Conservation (phyloP, 2,888 invertebrate species). For the Macrophya alboannulata region DNA sequence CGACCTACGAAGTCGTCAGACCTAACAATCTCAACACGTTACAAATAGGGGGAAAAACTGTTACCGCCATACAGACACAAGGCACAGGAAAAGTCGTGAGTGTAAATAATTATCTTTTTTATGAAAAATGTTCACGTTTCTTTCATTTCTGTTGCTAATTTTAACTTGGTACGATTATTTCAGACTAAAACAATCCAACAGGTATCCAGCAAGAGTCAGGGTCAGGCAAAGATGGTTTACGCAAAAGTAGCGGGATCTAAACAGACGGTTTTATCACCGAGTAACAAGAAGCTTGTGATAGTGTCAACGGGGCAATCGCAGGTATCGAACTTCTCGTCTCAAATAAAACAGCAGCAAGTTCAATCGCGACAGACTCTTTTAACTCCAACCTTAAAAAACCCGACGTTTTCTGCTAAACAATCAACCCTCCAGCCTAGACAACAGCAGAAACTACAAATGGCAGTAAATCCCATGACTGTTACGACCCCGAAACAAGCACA, state of each 20-base stretch:
- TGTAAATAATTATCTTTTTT: not conserved
- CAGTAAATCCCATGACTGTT: not conserved
- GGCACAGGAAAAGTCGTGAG: slow-evolving; percentile 56
- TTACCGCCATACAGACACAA: slow-evolving; percentile 71
- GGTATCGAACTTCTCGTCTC: slow-evolving; percentile 58
- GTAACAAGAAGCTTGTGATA: slow-evolving; percentile 73
- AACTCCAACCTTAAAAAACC: slow-evolving; percentile 77
- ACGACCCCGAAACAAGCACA: slow-evolving; percentile 72
- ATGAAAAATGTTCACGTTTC: not conserved
- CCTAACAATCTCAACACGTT: slow-evolving; percentile 78
- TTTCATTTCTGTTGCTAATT: not conserved
- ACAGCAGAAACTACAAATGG: slow-evolving; percentile 61
- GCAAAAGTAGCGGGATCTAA: slow-evolving; percentile 74
- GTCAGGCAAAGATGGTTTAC: slow-evolving; percentile 74
- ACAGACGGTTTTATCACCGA: slow-evolving; percentile 73
- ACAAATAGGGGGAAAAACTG: slow-evolving; percentile 73
- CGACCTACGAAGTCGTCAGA: slow-evolving; percentile 92
- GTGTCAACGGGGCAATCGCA: slow-evolving; percentile 65
- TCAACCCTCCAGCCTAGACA: slow-evolving; percentile 63
- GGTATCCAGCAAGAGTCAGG: not conserved
- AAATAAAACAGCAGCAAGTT: slow-evolving; percentile 65
- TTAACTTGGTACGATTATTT: not conserved
- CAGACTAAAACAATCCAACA: slow-evolving; percentile 63
- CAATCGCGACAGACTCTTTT: slow-evolving; percentile 59
- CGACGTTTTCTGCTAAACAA: slow-evolving; percentile 76